Conservation (phyloP, 1,140 invertebrate genomes). For the Monochamus saltuarius region DNA sequence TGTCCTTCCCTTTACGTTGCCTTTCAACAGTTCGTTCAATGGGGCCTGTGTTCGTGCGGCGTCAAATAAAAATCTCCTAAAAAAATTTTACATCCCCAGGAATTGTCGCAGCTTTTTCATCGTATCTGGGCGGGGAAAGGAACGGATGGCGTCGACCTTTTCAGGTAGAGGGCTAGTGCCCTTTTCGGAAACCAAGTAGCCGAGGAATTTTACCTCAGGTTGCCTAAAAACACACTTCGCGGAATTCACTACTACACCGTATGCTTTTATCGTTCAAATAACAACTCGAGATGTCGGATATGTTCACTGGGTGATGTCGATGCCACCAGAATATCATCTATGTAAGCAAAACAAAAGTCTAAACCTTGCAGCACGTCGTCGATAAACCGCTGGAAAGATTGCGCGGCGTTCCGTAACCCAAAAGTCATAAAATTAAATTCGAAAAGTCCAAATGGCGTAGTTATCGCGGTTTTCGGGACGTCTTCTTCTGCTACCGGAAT, state of each 20-base stretch:
- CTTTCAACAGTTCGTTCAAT: constrained; percentile 26
- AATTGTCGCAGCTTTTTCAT: constrained; percentile 37
- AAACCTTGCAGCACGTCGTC: constrained; percentile 49
- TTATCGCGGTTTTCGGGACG: constrained; percentile 49
- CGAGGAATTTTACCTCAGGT: constrained; percentile 39
- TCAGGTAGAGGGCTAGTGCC: constrained; percentile 41
- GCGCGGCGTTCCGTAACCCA: constrained; percentile 46
- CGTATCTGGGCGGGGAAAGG: constrained; percentile 20
- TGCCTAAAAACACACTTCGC: constrained; percentile 39
- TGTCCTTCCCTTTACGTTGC: constrained; percentile 15
- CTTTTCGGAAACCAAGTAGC: constrained; percentile 34
- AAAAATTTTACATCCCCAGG: constrained; percentile 50
- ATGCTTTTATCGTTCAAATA: constrained; percentile 37
- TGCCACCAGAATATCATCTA: constrained; percentile 51
- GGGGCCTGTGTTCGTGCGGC: constrained; percentile 38
- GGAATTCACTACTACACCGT: constrained; percentile 40
- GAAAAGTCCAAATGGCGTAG: constrained; percentile 48
- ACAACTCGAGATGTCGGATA: constrained; percentile 23
- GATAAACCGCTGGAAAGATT: constrained; percentile 57
- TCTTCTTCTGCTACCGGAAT: no score
- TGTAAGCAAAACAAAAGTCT: constrained; percentile 42
- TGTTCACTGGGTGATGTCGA: constrained; percentile 41
- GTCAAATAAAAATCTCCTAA: constrained; percentile 38
- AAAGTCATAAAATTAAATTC: constrained; percentile 40
- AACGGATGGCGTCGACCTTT: constrained; percentile 41